A percentile compares a stretch with the other conserved stretches of the same genome.
phyloP scores from a whole-genome alignment of 37 sponge, comb jelly and placozoan species.

The Cliona cf. orientalis region DNA sequence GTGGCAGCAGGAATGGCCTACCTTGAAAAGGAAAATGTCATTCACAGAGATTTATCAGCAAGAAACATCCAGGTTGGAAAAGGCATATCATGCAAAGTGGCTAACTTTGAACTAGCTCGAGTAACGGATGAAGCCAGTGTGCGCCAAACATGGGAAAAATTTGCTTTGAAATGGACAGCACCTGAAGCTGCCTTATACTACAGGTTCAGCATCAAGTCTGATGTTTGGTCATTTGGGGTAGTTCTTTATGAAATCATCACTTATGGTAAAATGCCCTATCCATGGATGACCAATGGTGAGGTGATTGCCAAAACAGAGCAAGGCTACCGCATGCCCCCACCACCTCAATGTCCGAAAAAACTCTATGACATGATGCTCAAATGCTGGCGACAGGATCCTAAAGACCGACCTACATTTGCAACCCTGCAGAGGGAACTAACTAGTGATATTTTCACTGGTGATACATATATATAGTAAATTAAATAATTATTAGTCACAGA shows the following conservation, averaged over 20 bases:
- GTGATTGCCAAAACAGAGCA: constrained; percentile 64
- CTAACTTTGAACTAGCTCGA: constrained; percentile 92
- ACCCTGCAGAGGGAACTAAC: no score
- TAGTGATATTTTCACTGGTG: no score
- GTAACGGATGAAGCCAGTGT: constrained; percentile 78
- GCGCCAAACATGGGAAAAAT: constrained; percentile 78
- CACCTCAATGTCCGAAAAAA: no score
- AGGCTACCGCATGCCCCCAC: constrained; percentile 87
- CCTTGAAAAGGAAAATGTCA: constrained; percentile 90
- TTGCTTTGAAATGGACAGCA: constrained; percentile 97
- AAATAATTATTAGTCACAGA: no score
- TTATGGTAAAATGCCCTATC: constrained; percentile 90
- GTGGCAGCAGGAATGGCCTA: constrained; percentile 94
- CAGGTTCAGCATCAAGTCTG: constrained; percentile 91
- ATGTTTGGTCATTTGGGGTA: constrained; percentile 95
- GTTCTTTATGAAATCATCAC: constrained; percentile 90
- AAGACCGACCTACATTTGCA: no score
- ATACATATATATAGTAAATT: no score
- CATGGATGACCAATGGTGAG: constrained; percentile 92
- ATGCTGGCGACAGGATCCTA: no score
- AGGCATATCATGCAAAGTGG: constrained; percentile 73
- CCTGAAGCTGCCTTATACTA: constrained; percentile 89
- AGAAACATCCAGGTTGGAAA: constrained; percentile 90
- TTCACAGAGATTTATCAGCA: constrained; percentile 94
- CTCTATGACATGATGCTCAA: no score